Evolutionary conservation across 2,888 invertebrate species (phyloP).

Genomic region (Pemphredon lugubris): DNA sequence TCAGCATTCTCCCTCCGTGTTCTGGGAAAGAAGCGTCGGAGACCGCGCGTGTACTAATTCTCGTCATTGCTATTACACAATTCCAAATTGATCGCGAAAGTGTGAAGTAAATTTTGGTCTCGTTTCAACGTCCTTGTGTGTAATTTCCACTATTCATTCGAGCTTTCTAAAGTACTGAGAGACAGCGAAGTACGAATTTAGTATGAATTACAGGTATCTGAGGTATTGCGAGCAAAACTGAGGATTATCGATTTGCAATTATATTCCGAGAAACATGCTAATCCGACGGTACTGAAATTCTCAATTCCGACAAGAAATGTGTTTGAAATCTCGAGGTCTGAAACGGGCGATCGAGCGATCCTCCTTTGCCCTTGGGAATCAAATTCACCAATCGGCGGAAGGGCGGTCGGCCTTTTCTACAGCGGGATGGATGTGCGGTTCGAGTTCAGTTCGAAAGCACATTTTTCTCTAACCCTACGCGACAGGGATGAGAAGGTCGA

Average conservation of each 20-base stretch:
- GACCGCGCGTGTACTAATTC: too few species aligned
- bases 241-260: conserved; percentile 20
- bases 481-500: conserved; percentile 41
- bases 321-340: conserved; percentile 41
- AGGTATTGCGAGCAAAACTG: conserved; percentile 8
- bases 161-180: too few species aligned
- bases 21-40: too few species aligned
- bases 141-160: too few species aligned
- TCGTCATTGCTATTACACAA: too few species aligned
- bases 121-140: too few species aligned
- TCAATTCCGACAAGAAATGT: conserved; percentile 35
- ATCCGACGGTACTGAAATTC: conserved; percentile 28
- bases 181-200: too few species aligned
- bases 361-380: conserved; percentile 47
- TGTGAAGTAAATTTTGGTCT: too few species aligned
- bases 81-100: too few species aligned
- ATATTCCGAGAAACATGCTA: conserved; percentile 28
- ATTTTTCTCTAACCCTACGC: conserved; percentile 61
- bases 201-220: too few species aligned
- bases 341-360: conserved; percentile 27
- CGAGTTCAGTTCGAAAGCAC: conserved; percentile 57
- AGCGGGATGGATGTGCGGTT: conserved; percentile 68
- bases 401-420: conserved; percentile 60
- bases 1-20: neutral
- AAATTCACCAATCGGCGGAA: conserved; percentile 33